These are phyloP conservation scores for Chaetodon trifasciatus DNA, from an alignment of 2,797 vertebrate species.

Conservation along the genomic window DNA sequence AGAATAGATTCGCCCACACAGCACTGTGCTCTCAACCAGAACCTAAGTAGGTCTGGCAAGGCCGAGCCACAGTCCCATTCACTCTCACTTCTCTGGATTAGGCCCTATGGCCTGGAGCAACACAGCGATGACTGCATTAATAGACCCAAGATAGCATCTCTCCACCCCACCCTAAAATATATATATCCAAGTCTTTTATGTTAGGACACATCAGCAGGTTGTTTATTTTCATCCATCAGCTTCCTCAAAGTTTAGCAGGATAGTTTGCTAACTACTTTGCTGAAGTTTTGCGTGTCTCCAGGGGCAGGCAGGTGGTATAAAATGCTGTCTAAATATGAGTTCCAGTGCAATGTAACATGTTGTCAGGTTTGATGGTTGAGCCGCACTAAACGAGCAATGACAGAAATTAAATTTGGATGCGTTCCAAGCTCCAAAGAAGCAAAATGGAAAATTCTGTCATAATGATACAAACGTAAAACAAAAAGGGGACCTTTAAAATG, in stretches of 20 bases:
- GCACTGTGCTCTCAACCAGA: conserved; percentile 86
- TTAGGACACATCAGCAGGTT: conserved; percentile 67
- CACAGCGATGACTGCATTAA: conserved; percentile 72
- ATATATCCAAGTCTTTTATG: conserved; percentile 56
- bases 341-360: conserved; percentile 28
- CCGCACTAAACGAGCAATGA: background rate
- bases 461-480: conserved; percentile 17
- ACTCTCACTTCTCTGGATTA: conserved; percentile 82
- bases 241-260: conserved; percentile 31
- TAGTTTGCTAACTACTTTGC: conserved; percentile 29
- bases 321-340: conserved; percentile 11
- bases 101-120: conserved; percentile 67
- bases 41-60: conserved; percentile 85
- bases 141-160: conserved; percentile 77
- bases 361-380: conserved; percentile 22
- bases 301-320: conserved; percentile 11
- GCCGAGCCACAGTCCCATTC: conserved; percentile 79
- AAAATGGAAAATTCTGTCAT: background rate
- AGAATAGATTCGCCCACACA: conserved; percentile 87
- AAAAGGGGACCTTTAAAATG: conserved; percentile 54
- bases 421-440: conserved; percentile 8
- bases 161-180: conserved; percentile 63
- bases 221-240: conserved; percentile 66
- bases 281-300: conserved; percentile 18
- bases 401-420: conserved; percentile 15